Evolutionary conservation across 2,797 vertebrate species (phyloP).

Genomic region (Pteropus rufus): DNA sequence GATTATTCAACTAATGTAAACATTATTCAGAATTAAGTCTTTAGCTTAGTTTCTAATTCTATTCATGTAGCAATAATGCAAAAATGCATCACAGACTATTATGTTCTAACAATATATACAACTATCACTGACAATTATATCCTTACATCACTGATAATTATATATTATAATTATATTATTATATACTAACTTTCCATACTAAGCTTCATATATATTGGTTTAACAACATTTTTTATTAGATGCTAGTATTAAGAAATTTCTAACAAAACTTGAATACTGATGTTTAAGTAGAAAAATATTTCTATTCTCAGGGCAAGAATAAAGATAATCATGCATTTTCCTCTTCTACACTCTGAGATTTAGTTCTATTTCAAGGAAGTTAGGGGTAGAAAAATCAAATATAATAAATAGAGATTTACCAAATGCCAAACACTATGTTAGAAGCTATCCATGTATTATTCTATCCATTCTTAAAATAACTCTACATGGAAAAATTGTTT

Average conservation of each 20-base stretch:
- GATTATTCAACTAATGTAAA: not conserved
- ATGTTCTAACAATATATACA: not conserved
- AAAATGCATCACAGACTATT: not conserved
- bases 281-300: not conserved
- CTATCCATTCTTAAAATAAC: constrained; percentile 23
- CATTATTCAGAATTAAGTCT: not conserved
- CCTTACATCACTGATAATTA: not conserved
- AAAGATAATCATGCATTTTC: not conserved
- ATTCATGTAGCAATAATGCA: not conserved
- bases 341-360: not conserved
- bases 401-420: not conserved
- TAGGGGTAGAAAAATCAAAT: not conserved
- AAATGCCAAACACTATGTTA: not conserved
- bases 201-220: not conserved
- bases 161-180: not conserved
- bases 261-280: not conserved
- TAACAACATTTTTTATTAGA: not conserved
- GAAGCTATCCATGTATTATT: not conserved
- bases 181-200: not conserved
- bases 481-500: not conserved
- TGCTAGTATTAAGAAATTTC: not conserved
- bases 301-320: not conserved
- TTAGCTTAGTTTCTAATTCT: constrained; percentile 8
- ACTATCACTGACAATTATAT: not conserved
- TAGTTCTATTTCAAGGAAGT: not conserved